These are phyloP conservation scores for Scomber scombrus DNA, from an alignment of 2,113 vertebrate species.

Conservation along the genomic window DNA sequence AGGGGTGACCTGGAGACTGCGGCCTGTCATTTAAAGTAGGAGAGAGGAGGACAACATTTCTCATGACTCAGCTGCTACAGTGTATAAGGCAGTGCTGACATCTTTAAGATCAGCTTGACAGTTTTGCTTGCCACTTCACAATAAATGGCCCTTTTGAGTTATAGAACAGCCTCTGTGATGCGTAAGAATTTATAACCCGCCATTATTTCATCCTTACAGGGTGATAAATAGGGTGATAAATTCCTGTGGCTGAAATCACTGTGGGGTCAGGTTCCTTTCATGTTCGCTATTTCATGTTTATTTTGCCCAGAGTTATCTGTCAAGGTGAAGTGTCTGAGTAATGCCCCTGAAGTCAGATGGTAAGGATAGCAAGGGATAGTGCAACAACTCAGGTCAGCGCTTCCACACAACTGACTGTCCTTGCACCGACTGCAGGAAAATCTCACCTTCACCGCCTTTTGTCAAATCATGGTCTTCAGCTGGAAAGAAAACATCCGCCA, in stretches of 20 bases:
- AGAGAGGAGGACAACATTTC: constrained; percentile 48
- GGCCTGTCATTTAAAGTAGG: constrained; percentile 47
- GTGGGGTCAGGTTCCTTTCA: constrained; percentile 50
- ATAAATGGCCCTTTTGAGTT: constrained; percentile 59
- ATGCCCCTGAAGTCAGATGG: constrained; percentile 49
- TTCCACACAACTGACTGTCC: background rate
- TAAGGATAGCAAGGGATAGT: constrained; percentile 15
- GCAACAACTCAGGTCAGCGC: constrained; percentile 14
- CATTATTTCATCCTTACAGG: constrained; percentile 63
- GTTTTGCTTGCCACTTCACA: constrained; percentile 47
- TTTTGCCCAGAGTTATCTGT: constrained; percentile 47
- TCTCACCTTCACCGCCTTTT: constrained; percentile 4
- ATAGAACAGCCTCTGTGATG: constrained; percentile 49
- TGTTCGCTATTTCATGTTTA: constrained; percentile 64
- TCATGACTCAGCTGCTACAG: constrained; percentile 54
- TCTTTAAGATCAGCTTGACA: constrained; percentile 58
- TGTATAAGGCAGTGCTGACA: constrained; percentile 22
- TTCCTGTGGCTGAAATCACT: constrained; percentile 35
- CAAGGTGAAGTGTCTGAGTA: constrained; percentile 55
- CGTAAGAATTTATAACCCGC: constrained; percentile 50
- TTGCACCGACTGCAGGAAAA: constrained; percentile 6
- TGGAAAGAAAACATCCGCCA: background rate
- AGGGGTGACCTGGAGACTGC: constrained; percentile 39
- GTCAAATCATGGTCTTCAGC: background rate
- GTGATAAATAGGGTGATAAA: constrained; percentile 63